A percentile compares a stretch with the other conserved stretches of the same genome.
phyloP scores from a whole-genome alignment of 2,113 vertebrate species.

The Cyphomyrus discorhynchus region DNA sequence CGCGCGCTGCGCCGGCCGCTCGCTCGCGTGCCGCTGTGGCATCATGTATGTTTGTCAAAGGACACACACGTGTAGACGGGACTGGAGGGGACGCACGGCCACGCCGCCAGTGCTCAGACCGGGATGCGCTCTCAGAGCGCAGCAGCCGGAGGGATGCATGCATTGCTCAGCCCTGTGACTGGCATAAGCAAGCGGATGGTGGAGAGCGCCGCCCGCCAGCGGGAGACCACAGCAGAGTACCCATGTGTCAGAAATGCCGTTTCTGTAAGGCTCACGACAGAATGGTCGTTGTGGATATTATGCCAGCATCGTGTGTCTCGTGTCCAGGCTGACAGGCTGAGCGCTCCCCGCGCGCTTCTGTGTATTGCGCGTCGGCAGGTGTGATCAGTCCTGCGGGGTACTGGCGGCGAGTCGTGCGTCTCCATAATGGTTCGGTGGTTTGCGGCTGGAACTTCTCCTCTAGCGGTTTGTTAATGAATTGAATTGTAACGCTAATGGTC shows the following conservation, averaged over 20 bases:
- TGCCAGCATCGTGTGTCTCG: neutral
- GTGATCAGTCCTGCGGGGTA: neutral
- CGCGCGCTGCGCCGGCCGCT: neutral
- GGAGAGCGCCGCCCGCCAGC: neutral
- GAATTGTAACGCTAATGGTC: neutral
- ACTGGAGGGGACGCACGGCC: neutral
- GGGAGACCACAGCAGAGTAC: neutral
- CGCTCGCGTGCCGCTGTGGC: neutral
- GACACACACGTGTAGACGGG: neutral
- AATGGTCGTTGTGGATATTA: neutral
- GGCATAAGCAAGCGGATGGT: neutral
- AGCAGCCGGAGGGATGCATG: neutral
- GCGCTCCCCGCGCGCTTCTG: neutral
- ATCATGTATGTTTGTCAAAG: neutral
- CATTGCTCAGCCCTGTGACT: neutral
- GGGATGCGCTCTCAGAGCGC: neutral
- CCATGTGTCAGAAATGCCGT: neutral
- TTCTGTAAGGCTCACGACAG: neutral
- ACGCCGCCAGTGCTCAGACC: neutral
- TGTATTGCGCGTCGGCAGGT: neutral
- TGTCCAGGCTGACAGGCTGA: neutral
- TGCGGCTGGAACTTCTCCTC: neutral
- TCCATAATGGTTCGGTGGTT: neutral
- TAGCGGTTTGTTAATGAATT: neutral
- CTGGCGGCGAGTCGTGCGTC: neutral